Evolutionary conservation across 1,140 invertebrate species (phyloP).

Genomic region (Procambarus virginalis): DNA sequence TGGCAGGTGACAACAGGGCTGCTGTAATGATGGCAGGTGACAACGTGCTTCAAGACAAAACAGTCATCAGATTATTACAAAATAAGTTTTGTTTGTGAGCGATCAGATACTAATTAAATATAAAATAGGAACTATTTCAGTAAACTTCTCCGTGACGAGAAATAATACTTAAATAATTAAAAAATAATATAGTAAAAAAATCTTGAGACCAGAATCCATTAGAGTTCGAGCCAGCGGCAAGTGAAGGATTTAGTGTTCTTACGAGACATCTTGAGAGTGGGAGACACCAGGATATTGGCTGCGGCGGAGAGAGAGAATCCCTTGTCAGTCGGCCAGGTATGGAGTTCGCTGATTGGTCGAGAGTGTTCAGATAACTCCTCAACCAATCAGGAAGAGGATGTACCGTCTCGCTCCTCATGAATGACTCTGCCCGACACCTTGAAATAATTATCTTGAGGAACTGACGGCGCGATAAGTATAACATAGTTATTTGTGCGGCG

Average conservation of each 20-base stretch:
- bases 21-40: no score
- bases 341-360: slow-evolving; percentile 9
- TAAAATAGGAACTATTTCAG: no score
- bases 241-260: not conserved
- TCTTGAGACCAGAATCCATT: not conserved
- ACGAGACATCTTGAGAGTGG: not conserved
- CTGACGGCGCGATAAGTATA: no score
- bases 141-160: no score
- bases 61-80: no score
- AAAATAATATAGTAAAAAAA: not conserved
- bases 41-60: no score
- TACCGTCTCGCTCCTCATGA: not conserved
- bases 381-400: not conserved
- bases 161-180: no score
- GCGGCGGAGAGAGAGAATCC: not conserved
- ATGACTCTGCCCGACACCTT: not conserved
- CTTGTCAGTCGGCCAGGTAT: not conserved
- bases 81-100: no score
- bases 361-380: not conserved
- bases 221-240: not conserved
- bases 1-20: no score
- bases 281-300: slow-evolving; percentile 5
- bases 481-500: no score
- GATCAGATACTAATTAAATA: no score
- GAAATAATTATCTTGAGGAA: not conserved